phyloP scores from a whole-genome alignment of 2,888 invertebrate species.

The Idaea dimidiata region DNA sequence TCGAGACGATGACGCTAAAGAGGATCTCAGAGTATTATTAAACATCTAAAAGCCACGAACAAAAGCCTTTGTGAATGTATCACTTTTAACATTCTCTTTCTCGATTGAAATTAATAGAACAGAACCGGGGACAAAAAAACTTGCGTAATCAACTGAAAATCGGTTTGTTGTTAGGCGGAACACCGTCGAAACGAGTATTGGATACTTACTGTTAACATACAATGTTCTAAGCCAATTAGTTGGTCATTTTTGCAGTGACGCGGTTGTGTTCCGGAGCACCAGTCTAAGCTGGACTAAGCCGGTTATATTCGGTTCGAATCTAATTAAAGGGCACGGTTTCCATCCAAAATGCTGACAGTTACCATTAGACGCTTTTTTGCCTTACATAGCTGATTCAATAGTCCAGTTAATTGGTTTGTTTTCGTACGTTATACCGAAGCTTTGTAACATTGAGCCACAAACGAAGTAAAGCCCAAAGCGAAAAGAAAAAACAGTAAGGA shows the following conservation, averaged over 20 bases:
- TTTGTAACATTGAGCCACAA: slow-evolving; percentile 32
- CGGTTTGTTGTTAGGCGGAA: slow-evolving; percentile 49
- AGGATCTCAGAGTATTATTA: slow-evolving; percentile 27
- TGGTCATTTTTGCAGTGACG: slow-evolving; percentile 75
- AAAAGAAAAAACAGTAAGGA: slow-evolving; percentile 49
- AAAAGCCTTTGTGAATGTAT: slow-evolving; percentile 13
- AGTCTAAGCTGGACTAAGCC: slow-evolving; percentile 76
- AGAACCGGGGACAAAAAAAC: slow-evolving; percentile 12
- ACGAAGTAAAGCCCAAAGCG: slow-evolving; percentile 35
- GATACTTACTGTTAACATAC: slow-evolving; percentile 70
- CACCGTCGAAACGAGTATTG: slow-evolving; percentile 66
- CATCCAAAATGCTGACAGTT: slow-evolving; percentile 73
- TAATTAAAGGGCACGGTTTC: slow-evolving; percentile 75
- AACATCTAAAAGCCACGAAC: slow-evolving; percentile 25
- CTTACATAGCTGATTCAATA: slow-evolving; percentile 54
- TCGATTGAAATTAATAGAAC: slow-evolving; percentile 7
- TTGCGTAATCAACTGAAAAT: slow-evolving; percentile 25
- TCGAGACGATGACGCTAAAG: slow-evolving; percentile 32
- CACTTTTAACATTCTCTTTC: slow-evolving; percentile 8
- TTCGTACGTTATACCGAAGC: slow-evolving; percentile 40
- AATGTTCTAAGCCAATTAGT: slow-evolving; percentile 78
- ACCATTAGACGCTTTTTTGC: slow-evolving; percentile 64
- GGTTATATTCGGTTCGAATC: slow-evolving; percentile 75
- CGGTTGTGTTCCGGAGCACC: slow-evolving; percentile 59
- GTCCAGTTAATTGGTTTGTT: slow-evolving; percentile 64